Evolutionary conservation across 2,888 invertebrate genomes (phyloP).

Genomic region (Mycalesis mineus): DNA sequence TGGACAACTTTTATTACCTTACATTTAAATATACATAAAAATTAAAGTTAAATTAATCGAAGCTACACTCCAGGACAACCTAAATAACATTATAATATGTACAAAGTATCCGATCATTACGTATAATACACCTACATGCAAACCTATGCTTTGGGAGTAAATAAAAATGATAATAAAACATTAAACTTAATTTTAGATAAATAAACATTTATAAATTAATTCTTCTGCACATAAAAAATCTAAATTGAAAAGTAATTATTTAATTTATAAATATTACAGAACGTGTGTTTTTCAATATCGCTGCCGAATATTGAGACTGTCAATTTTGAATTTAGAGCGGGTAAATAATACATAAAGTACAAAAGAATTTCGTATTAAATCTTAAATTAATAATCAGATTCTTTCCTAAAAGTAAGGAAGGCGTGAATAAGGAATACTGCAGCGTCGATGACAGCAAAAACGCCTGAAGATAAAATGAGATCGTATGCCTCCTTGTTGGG

Average conservation of each 20-base stretch:
- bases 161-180: constrained; percentile 34
- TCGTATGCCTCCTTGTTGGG: constrained; percentile 83
- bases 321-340: not conserved
- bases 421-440: constrained; percentile 80
- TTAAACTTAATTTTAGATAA: not conserved
- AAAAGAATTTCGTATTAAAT: not conserved
- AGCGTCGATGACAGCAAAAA: constrained; percentile 80
- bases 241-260: not conserved
- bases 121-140: constrained; percentile 10
- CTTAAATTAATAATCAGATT: constrained; percentile 65
- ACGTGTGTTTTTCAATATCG: not conserved
- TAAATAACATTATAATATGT: constrained; percentile 25
- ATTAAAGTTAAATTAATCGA: constrained; percentile 12
- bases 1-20: constrained; percentile 32
- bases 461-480: constrained; percentile 81
- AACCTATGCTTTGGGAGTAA: constrained; percentile 36
- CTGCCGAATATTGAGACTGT: not conserved
- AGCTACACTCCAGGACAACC: constrained; percentile 41
- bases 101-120: constrained; percentile 26
- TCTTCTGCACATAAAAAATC: not conserved
- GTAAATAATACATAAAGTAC: not conserved
- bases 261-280: not conserved
- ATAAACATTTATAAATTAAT: constrained; percentile 1
- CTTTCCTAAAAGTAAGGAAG: constrained; percentile 77
- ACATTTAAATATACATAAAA: constrained; percentile 6